Percentiles rank a stretch among this genome's conserved stretches.
phyloP scores from a whole-genome alignment of 2,888 invertebrate genomes.

The Syrista parreyssii region DNA sequence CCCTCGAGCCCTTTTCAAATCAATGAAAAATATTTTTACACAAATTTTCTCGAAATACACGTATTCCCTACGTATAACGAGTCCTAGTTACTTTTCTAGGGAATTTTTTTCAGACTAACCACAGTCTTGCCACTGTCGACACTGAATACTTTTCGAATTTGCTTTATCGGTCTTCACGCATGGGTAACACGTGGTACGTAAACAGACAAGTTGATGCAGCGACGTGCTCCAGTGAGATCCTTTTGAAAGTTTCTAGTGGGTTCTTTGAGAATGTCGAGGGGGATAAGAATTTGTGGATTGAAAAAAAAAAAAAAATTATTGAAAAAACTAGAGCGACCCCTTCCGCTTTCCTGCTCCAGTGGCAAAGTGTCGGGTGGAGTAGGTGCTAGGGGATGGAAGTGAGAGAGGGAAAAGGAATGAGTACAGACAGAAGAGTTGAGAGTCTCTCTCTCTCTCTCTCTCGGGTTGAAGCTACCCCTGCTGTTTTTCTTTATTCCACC shows the following conservation, averaged over 20 bases:
- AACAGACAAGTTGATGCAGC: not conserved
- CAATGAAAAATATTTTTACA: not conserved
- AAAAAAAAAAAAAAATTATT: not conserved
- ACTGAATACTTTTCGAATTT: not conserved
- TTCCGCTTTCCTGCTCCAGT: not conserved
- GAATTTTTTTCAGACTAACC: not conserved
- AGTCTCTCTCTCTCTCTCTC: constrained; percentile 6
- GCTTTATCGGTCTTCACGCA: not conserved
- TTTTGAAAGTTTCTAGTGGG: not conserved
- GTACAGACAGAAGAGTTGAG: constrained; percentile 31
- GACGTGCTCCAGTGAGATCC: not conserved
- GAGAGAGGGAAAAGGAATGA: constrained; percentile 24
- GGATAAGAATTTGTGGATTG: not conserved
- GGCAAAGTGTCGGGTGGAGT: constrained; percentile 24
- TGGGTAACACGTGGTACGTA: not conserved
- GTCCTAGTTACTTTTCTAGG: not conserved
- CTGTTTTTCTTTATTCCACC: constrained; percentile 33
- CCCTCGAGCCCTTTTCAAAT: not conserved
- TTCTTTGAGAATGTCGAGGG: not conserved
- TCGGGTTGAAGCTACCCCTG: not conserved
- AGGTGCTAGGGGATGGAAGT: constrained; percentile 11
- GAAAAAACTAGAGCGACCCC: not conserved
- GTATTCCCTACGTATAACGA: not conserved
- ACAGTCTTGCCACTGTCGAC: not conserved
- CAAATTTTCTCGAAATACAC: not conserved